A percentile compares a stretch with the other conserved stretches of the same genome.
These are phyloP conservation scores for Cheracebus regulus DNA, from an alignment of 2,797 vertebrate species.

Conservation along the genomic window DNA sequence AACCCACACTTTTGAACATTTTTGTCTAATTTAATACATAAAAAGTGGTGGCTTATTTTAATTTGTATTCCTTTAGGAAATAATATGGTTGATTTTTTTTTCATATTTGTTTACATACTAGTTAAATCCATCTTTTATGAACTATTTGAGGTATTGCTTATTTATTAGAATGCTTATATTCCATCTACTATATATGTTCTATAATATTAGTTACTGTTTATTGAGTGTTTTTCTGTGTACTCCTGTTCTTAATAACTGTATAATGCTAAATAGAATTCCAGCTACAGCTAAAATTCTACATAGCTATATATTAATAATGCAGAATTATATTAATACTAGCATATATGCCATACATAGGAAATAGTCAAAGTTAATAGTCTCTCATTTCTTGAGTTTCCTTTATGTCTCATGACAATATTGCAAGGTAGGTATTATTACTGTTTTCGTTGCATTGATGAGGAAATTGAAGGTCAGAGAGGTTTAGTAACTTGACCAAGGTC, in stretches of 20 bases:
- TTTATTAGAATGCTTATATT: constrained; percentile 27
- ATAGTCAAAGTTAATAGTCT: not conserved
- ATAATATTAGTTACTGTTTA: not conserved
- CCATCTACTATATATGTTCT: not conserved
- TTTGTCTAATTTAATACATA: constrained; percentile 15
- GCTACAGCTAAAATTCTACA: not conserved
- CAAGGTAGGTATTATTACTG: constrained; percentile 4
- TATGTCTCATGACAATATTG: not conserved
- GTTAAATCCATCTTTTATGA: constrained; percentile 31
- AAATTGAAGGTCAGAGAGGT: constrained; percentile 18
- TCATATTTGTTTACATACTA: constrained; percentile 9
- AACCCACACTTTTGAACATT: constrained; percentile 15
- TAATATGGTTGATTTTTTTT: constrained; percentile 27
- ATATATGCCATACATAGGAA: not conserved
- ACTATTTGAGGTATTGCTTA: constrained; percentile 25
- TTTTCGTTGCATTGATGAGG: constrained; percentile 9
- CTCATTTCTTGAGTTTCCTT: constrained; percentile 40
- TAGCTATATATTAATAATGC: not conserved
- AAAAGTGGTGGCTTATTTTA: constrained; percentile 48
- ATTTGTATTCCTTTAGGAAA: constrained; percentile 13
- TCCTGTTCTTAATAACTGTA: not conserved
- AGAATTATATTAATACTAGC: not conserved
- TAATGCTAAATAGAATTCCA: not conserved
- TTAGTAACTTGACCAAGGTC: not conserved
- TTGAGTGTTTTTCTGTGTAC: not conserved